Evolutionary conservation across 2,888 invertebrate genomes (phyloP).

Genomic region (Rugalucina vietnamica): DNA sequence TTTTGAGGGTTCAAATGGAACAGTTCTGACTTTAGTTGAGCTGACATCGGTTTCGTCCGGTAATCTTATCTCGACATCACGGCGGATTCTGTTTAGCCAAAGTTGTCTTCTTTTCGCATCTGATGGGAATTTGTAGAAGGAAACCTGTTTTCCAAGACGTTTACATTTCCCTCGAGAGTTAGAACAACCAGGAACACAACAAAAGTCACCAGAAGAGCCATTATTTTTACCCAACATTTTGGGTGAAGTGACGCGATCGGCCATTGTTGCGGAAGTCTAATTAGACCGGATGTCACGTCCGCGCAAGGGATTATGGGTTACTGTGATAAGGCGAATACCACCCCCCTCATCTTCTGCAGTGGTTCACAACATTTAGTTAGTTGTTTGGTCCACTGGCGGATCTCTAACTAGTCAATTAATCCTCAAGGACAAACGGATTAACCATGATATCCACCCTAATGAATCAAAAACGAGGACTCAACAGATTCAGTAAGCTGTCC

Average conservation of each 20-base stretch:
- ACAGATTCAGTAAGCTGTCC: too few relatives aligned
- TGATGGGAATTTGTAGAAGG: neutral
- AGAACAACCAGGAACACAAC: neutral
- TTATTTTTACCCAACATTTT: neutral
- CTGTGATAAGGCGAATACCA: neutral
- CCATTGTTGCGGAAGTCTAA: too few relatives aligned
- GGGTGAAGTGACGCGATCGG: neutral
- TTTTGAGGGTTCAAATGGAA: neutral
- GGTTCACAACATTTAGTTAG: too few relatives aligned
- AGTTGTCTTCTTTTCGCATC: neutral
- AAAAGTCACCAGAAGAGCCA: neutral
- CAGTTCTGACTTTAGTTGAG: neutral
- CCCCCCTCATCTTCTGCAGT: too few relatives aligned
- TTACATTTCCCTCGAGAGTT: neutral
- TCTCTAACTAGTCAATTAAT: too few relatives aligned
- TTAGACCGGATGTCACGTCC: constrained; percentile 7
- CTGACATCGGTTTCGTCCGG: neutral
- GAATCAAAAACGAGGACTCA: too few relatives aligned
- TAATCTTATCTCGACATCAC: neutral
- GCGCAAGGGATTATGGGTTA: neutral
- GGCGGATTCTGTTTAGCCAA: neutral
- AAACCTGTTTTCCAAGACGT: neutral
- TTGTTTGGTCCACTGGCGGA: too few relatives aligned
- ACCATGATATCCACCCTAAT: too few relatives aligned
- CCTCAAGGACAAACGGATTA: too few relatives aligned